Evolutionary conservation across 1,140 invertebrate species (phyloP), one percentile per base, ranked within the genome.

Genomic region (Brachionus asplanchnoidis): DNA sequence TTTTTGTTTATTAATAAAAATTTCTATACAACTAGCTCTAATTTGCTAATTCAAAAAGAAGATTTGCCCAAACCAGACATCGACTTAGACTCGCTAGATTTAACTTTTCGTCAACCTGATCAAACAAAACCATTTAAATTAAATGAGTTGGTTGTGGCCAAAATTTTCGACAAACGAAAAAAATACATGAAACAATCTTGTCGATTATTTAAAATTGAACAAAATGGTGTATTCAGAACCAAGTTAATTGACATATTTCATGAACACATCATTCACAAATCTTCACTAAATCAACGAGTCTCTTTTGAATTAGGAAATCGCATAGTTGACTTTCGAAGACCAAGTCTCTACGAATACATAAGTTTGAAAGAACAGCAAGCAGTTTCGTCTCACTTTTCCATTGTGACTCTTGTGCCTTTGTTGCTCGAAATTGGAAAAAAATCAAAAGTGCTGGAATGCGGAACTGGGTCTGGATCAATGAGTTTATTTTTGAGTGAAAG

Each of bases 381-480:
- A 28, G 79, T 82, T 14, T 82, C 79, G 8, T 82, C 79, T 20
- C 79, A 82, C 20, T 82, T 82, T 82, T 82, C 79, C 11, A 82
- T 82, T 42, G 42, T 82, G 9, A 82, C 28, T 65, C 53, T 82
- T 42, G 79, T 82, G 12, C 79, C 79, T 20, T 20, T 82, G 23
- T 44, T 82, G 26, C 32, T 82, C 7, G 79, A 82, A 46, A 60
- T 82, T 8, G 23, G 53, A 3, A 82, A 68, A 82, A 26, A 40
- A 26, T 82, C 50, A 17, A 60, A 44, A 65, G 53, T 82, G 7
- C 14, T 82, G 3, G 79, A 82, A 44, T 65, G 79, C 17, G 79
- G 79, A 7, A 82, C 79, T 14, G 79, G 79, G 6, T 82, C 79
- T 28, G 79, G 79, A 26, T 82, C 79, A 14, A 82, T 82, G 79